Conservation (phyloP, 1,140 invertebrate genomes). For the Galendromus occidentalis region DNA sequence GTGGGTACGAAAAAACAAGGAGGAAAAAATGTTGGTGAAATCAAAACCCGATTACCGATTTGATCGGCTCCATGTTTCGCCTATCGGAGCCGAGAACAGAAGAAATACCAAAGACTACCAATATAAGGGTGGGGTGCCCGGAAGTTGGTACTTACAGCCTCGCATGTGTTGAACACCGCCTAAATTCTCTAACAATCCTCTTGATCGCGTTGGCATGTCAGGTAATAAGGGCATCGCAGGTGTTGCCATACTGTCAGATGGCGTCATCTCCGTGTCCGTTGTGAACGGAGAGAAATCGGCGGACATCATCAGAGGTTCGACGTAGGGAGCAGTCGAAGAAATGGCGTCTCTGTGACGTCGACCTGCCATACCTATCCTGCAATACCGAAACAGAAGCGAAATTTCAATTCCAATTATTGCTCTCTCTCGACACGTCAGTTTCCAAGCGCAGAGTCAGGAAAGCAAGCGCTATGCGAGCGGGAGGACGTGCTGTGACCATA, state of each 20-base stretch:
- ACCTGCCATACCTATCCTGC: slow-evolving; percentile 13
- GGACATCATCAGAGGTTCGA: slow-evolving; percentile 11
- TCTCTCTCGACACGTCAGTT: no score
- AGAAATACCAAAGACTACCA: no score
- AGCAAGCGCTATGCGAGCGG: no score
- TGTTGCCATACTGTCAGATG: slow-evolving; percentile 24
- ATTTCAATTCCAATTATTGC: no score
- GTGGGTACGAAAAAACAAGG: no score
- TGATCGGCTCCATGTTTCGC: no score
- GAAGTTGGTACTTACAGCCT: neutral
- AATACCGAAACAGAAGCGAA: neutral
- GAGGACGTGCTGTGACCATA: no score
- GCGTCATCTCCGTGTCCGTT: slow-evolving; percentile 24
- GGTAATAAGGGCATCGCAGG: slow-evolving; percentile 42
- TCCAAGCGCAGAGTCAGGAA: no score
- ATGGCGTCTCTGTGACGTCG: slow-evolving; percentile 10
- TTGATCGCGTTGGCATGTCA: slow-evolving; percentile 39
- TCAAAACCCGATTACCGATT: no score
- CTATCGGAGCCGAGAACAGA: no score
- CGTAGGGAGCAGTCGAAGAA: neutral
- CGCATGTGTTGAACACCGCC: slow-evolving; percentile 25
- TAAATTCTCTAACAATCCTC: slow-evolving; percentile 39
- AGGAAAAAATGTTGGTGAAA: no score
- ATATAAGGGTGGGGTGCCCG: no score
- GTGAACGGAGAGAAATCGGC: slow-evolving; percentile 20